Evolutionary conservation across 2,113 vertebrate genomes (phyloP), one percentile per base, ranked within the genome.

Genomic region (Muntiacus reevesi): DNA sequence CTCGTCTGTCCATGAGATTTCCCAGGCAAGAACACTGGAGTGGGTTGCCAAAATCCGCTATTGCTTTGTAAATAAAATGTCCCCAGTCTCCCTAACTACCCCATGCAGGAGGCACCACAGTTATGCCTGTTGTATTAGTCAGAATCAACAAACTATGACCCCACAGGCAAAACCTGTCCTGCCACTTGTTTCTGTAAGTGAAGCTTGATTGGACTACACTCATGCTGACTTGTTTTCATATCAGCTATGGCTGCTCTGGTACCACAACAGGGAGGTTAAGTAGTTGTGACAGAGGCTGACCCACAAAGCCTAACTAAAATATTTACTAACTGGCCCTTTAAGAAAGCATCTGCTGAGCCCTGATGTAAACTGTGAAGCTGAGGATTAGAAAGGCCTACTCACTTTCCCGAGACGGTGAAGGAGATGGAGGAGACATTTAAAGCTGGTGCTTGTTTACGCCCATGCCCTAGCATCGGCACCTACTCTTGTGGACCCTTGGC

Each of bases 51-150:
- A 14, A 15, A 3, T 9, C 64, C 15, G 16, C 85, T 43, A 5
- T 14, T 8, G 30, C 81, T 87, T 64, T 52, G 5, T 7, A 1
- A 23, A 3, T 17, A 62, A 60, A 27, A 30, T 43, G 36, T 43
- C 50, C 47, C 52, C 17, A 36, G 10, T 27, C 3, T 52, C 50
- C 19, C 45, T 14, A 6, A 36, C 27, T 10, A 3, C 23, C 40
- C 9, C 3, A 1, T 5, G 33, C 11, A 6, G 1, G 14, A 8
- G 59, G 14, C 30, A 12, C 14, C 7, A 13, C 33, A 3, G 5
- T 19, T 12, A 25, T 6, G 23, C 74, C n/a, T 10, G 30, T 5
- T 33, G 40, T 40, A 2, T 15, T 55, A 36, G 36, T 16, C 15
- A 43, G 6, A 57, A 1, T 47, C 3, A 0, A 36, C 67, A 55